These are phyloP conservation scores for Casuarius casuarius DNA, from an alignment of 2,113 vertebrate species.

Conservation along the genomic window DNA sequence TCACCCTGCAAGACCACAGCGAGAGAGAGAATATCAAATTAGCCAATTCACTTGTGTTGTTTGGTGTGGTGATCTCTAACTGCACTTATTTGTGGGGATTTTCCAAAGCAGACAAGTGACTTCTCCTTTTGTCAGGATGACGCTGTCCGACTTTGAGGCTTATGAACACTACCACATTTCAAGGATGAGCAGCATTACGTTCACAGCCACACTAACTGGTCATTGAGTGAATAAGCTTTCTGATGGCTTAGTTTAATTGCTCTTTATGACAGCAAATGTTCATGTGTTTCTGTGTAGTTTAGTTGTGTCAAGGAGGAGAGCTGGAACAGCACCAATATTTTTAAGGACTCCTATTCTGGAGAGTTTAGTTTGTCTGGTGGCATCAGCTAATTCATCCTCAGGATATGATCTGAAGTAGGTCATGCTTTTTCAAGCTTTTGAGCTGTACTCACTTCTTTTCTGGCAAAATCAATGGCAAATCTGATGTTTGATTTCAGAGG, in stretches of 20 bases:
- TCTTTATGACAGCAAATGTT: not conserved
- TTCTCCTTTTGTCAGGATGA: not conserved
- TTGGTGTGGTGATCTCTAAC: not conserved
- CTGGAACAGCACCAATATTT: not conserved
- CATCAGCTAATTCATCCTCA: not conserved
- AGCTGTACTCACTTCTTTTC: not conserved
- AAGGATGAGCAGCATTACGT: not conserved
- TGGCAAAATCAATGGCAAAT: not conserved
- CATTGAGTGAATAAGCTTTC: not conserved
- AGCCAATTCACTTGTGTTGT: slow-evolving; percentile 23
- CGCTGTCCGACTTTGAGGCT: not conserved
- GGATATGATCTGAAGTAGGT: not conserved
- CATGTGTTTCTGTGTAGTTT: not conserved
- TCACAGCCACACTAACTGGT: not conserved
- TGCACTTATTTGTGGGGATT: slow-evolving; percentile 38
- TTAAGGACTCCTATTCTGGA: not conserved
- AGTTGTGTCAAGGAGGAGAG: not conserved
- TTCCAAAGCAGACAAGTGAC: slow-evolving; percentile 41
- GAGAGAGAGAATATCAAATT: not conserved
- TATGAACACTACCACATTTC: not conserved
- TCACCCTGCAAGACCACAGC: slow-evolving; percentile 1
- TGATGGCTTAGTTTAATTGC: not conserved
- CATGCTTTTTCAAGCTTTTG: not conserved
- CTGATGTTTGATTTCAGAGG: not conserved
- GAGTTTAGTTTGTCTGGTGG: not conserved